These are phyloP conservation scores for Ditula angustiorana DNA, from an alignment of 2,888 invertebrate genomes.

Conservation along the genomic window DNA sequence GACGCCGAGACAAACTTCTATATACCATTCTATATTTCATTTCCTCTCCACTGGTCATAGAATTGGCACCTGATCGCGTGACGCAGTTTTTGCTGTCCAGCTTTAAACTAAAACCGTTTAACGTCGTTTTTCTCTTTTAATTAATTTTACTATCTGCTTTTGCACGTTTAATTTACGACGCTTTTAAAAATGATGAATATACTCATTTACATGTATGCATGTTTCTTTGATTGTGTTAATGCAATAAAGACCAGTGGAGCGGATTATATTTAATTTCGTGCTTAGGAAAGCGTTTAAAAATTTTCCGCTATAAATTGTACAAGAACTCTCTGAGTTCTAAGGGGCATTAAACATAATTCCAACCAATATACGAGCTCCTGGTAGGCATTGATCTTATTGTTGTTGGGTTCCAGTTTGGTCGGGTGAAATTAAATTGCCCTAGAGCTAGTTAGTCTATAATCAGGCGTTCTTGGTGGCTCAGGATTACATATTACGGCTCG, in stretches of 20 bases:
- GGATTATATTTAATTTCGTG: background rate
- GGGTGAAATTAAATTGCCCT: conserved; percentile 6
- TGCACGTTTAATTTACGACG: conserved; percentile 22
- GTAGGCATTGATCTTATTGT: background rate
- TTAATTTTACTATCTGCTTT: conserved; percentile 43
- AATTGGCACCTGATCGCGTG: conserved; percentile 40
- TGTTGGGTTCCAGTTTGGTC: background rate
- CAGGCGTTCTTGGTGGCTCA: conserved; percentile 27
- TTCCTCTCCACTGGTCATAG: conserved; percentile 38
- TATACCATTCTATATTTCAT: conserved; percentile 21
- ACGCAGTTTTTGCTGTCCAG: conserved; percentile 26
- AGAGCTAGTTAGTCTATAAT: conserved; percentile 35
- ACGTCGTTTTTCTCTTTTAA: conserved; percentile 38
- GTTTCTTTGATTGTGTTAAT: conserved; percentile 14
- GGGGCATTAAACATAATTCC: background rate
- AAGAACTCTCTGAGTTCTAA: background rate
- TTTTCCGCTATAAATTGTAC: background rate
- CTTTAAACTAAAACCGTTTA: conserved; percentile 32
- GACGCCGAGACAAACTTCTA: conserved; percentile 3
- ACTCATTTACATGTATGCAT: conserved; percentile 15
- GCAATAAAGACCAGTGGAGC: conserved; percentile 20
- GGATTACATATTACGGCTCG: conserved; percentile 24
- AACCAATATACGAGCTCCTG: background rate
- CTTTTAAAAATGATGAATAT: conserved; percentile 32
- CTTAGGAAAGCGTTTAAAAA: background rate